Percentiles rank a stretch among this genome's conserved stretches.
Conservation (phyloP, 2,113 vertebrate species). For the Epinephelus moara region DNA sequence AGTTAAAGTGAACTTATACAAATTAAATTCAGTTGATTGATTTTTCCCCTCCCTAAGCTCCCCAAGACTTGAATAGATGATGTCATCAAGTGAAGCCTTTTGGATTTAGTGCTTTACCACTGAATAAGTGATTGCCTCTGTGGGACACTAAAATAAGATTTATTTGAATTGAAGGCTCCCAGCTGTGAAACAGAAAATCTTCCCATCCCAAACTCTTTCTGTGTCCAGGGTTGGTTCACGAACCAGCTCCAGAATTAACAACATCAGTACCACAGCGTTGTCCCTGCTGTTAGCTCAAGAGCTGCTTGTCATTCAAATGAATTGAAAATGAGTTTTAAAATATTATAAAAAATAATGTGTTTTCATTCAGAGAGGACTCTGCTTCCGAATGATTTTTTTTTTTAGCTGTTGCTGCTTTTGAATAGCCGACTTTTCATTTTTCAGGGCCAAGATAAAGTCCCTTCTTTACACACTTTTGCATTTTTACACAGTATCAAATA, state of each 20-base stretch:
- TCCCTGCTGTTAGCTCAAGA: neutral
- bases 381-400: too few species aligned
- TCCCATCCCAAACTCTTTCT: neutral
- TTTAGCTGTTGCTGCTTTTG: neutral
- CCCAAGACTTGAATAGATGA: neutral
- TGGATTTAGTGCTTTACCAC: neutral
- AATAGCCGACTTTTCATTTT: neutral
- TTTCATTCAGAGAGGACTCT: neutral
- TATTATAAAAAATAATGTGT: neutral
- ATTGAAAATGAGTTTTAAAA: neutral
- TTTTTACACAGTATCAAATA: too few species aligned
- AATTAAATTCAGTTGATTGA: neutral
- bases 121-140: neutral
- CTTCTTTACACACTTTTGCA: too few species aligned
- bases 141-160: neutral
- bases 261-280: neutral
- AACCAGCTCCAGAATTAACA: neutral
- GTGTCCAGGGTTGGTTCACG: neutral
- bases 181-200: constrained; percentile 3
- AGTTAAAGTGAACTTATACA: neutral
- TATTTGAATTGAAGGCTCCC: neutral
- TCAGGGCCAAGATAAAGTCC: neutral
- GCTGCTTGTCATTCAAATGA: neutral
- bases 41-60: neutral
- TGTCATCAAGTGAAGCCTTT: constrained; percentile 5